phyloP scores from a whole-genome alignment of 2,888 invertebrate genomes.

The Agonopterix arenella region DNA sequence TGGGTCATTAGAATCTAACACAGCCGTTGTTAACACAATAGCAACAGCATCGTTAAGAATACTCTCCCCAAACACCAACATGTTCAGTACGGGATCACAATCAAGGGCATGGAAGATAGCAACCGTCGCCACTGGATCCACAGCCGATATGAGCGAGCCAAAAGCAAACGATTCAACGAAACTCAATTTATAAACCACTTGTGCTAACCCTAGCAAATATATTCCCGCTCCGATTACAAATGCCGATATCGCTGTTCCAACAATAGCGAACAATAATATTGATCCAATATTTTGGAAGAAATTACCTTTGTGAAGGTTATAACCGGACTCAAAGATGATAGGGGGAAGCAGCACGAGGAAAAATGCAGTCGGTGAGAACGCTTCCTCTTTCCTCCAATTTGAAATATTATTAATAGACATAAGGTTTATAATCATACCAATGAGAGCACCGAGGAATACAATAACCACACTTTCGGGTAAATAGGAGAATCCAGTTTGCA shows the following conservation, averaged over 20 bases:
- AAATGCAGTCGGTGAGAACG: constrained; percentile 98
- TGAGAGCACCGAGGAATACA: constrained; percentile 94
- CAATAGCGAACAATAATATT: constrained; percentile 97
- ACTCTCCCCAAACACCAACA: constrained; percentile 98
- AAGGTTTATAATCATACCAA: constrained; percentile 93
- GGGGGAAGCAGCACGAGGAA: constrained; percentile 97
- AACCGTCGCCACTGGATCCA: constrained; percentile 99
- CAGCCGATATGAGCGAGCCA: constrained; percentile 98
- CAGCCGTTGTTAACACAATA: constrained; percentile 96
- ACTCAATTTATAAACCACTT: constrained; percentile 93
- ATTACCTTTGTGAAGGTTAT: constrained; percentile 98
- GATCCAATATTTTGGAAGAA: constrained; percentile 99
- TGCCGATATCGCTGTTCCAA: constrained; percentile 98
- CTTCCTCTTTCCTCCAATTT: constrained; percentile 98
- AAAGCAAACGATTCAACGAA: constrained; percentile 99
- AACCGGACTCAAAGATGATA: constrained; percentile 99
- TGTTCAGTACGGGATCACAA: constrained; percentile 97
- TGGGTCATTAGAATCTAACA: constrained; percentile 81
- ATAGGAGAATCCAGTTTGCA: constrained; percentile 97
- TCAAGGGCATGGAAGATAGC: constrained; percentile 99
- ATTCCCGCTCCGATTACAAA: constrained; percentile 97
- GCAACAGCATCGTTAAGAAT: constrained; percentile 99
- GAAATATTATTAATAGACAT: constrained; percentile 93
- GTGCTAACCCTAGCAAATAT: constrained; percentile 93
- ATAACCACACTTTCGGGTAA: constrained; percentile 98